Evolutionary conservation across 2,888 invertebrate species (phyloP), one percentile per base, ranked within the genome.

Genomic region (Mystacides longicornis): DNA sequence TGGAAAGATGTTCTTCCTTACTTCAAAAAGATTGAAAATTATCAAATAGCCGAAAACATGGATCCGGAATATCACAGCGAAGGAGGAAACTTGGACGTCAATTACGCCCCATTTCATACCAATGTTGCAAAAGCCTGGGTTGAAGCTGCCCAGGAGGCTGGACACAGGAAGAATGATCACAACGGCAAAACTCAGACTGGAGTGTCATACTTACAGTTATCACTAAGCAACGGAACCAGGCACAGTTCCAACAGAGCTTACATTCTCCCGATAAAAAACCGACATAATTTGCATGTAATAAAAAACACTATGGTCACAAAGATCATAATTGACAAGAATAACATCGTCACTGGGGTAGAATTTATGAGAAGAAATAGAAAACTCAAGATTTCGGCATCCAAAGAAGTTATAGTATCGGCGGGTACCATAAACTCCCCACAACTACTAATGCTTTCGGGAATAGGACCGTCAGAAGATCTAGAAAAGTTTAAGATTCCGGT

Each of bases 341-440:
- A 79, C 42, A 73, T 67, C 65, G 81, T 82, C 0, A 72, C 75
- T 43, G 86, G 85, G 0, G 77, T 86, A 2, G 78, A 82, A 66
- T 75, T 82, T 63, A 69, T 77, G 42, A 80, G 80, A 67, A 68
- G 72, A 20, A 75, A 75, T 1, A 72, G 67, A 49, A 72, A 73
- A 60, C 75, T 74, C 60, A 74, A 74, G 61, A 80, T 83, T 46
- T 69, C 75, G 62, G 86, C 85, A 1, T 79, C 71, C 43, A 86
- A 81, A 65, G 88, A 88, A 70, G 82, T 91, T 0, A 86, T 92
- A 55, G 62, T 91, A 33, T 81, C 85, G 42, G 87, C 86, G 1
- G 91, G 89, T 3, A 81, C 89, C 2, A 81, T 91, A 27, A 86
- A 87, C 69, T 80, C 87, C 4, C 88, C 91, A 0, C 87, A 90